phyloP scores from a whole-genome alignment of 2,797 vertebrate species.

The Phyllotis vaccarum region DNA sequence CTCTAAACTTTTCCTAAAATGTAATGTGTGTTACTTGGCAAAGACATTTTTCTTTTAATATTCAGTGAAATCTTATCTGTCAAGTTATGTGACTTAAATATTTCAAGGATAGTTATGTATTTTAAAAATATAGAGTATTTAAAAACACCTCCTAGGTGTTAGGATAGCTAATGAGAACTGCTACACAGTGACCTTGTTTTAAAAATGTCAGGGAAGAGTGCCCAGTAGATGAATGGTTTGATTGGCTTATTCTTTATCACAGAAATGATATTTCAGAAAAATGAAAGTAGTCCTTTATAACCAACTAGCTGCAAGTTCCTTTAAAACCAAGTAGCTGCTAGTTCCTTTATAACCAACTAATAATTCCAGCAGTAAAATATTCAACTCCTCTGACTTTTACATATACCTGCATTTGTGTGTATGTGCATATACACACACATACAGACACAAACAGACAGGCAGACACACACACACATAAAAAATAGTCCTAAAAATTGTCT shows the following conservation, averaged over 20 bases:
- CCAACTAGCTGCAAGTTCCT: too few species aligned
- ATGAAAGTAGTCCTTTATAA: slow-evolving; percentile 58
- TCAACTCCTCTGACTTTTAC: not conserved
- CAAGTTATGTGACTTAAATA: not conserved
- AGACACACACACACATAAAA: not conserved
- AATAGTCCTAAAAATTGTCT: not conserved
- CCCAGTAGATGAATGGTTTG: slow-evolving; percentile 75
- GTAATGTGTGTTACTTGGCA: not conserved
- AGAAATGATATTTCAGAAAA: slow-evolving; percentile 52
- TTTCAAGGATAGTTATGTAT: not conserved
- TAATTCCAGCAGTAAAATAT: not conserved
- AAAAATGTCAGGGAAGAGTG: slow-evolving; percentile 66
- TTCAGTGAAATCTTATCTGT: not conserved
- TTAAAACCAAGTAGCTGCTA: too few species aligned
- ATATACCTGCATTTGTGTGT: too few species aligned
- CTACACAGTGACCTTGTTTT: slow-evolving; percentile 61
- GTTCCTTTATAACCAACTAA: too few species aligned
- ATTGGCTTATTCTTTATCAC: slow-evolving; percentile 47
- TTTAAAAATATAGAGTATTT: too few species aligned
- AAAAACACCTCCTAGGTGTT: not conserved
- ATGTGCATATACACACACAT: too few species aligned
- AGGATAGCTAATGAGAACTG: not conserved
- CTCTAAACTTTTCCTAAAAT: not conserved
- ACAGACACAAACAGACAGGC: not conserved
- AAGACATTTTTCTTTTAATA: not conserved